Base-by-base conservation (phyloP, 1,140 invertebrate genomes). In the Drosophila obscura region DNA sequence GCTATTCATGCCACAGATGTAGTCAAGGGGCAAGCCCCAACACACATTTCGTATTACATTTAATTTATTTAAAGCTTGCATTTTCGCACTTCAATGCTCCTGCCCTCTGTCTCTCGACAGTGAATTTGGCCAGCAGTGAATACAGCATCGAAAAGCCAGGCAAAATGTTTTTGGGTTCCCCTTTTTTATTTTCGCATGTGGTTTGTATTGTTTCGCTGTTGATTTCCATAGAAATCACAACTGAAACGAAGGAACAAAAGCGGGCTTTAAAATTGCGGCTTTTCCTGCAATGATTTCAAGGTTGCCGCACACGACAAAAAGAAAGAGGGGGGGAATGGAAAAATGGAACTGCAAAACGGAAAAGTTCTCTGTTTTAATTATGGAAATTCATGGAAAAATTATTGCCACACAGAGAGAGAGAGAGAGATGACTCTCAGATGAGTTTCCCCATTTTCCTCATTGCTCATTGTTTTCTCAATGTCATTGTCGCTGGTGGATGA, bases 51-150 rank as follows among this genome's bases (percentile, higher is more conserved):
- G 67, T 64, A 81, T 64, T 66, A 67, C 50, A 77, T 81, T 84
- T 87, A 85, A 84, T 84, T 84, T 84, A 84, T 87, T 84, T 84
- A 87, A 87, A 81, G 82, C 82, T 69, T 59, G 55, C 68, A 57
- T 81, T 84, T 84, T 81, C 55, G 81, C 82, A 81, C 82, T 71
- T 62, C 50, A 76, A 57, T 68, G 68, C 73, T 73, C 52, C 15
- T 31, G 16, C 28, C 4, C 13, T 15, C 28, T 35, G 39, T 48
- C 15, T 35, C 41, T 43, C 35, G 16, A 60, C 63, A 73, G 58
- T 45, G 68, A 66, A 53, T 35, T 35, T 35, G 45, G 3, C 22
- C 62, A 68, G 49, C 64, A 75, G 62, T 58, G 51, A 53, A 11
- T 49, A 43, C 49, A 56, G 58, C 58, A 49, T 58, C 55, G 76